phyloP scores from a whole-genome alignment of 2,797 vertebrate species.

The Toxotes lorentzi region DNA sequence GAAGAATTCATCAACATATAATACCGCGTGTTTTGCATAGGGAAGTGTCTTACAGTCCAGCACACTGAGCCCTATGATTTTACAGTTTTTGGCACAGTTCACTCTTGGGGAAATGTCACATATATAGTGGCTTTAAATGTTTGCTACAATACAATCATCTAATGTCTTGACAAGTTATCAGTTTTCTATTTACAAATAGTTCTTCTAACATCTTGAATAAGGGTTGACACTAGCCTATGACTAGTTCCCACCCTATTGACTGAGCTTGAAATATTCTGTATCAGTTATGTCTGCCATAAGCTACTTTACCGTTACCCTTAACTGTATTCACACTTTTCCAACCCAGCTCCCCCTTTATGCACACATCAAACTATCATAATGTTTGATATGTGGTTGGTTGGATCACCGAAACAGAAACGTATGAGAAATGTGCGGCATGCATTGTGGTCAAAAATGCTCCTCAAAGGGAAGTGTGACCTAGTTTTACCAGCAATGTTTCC shows the following conservation, averaged over 20 bases:
- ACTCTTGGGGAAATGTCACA: not conserved
- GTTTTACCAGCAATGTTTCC: slow-evolving; percentile 44
- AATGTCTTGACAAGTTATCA: not conserved
- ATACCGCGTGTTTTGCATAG: no score
- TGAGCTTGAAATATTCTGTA: not conserved
- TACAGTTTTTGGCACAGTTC: not conserved
- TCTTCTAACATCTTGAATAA: not conserved
- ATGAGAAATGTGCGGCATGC: not conserved
- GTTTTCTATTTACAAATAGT: not conserved
- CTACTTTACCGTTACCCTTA: not conserved
- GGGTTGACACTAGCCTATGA: not conserved
- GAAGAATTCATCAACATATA: no score
- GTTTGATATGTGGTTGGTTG: not conserved
- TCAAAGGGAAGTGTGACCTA: slow-evolving; percentile 43
- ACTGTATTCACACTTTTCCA: not conserved
- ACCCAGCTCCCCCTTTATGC: slow-evolving; percentile 33
- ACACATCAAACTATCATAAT: not conserved
- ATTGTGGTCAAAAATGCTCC: slow-evolving; percentile 13
- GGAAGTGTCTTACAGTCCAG: not conserved
- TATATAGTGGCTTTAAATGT: not conserved
- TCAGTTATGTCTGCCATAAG: not conserved
- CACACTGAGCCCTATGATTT: not conserved
- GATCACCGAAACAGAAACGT: slow-evolving; percentile 21
- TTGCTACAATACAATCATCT: not conserved
- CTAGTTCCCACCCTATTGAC: not conserved